Conservation (phyloP, 2,797 vertebrate species). For the Austrolebias charrua region DNA sequence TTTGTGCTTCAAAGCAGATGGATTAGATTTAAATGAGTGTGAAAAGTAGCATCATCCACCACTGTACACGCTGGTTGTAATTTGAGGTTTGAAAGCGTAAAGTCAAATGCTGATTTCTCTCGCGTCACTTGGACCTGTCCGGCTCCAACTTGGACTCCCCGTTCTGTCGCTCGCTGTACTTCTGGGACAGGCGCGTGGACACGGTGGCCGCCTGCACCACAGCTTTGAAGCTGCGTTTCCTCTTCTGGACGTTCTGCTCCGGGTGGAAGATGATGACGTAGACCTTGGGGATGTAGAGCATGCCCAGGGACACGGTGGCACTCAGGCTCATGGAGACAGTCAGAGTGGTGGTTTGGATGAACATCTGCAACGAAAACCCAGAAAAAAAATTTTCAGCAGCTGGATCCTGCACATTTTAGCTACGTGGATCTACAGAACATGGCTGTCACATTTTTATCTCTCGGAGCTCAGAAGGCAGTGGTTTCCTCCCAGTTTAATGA, state of each 20-base stretch:
- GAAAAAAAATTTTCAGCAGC: conserved; percentile 10
- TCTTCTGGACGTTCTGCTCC: conserved; percentile 90
- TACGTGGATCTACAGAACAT: background rate
- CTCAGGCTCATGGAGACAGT: conserved; percentile 90
- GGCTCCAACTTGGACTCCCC: conserved; percentile 77
- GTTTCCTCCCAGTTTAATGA: conserved; percentile 55
- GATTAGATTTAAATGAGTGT: conserved; percentile 12
- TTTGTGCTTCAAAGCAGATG: conserved; percentile 29
- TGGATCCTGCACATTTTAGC: background rate
- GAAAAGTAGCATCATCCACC: conserved; percentile 29
- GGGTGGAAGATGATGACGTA: conserved; percentile 89
- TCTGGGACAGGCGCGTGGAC: conserved; percentile 80
- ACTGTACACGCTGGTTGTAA: conserved; percentile 27
- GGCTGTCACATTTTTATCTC: conserved; percentile 35
- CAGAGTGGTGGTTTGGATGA: conserved; percentile 90
- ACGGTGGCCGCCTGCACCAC: conserved; percentile 78
- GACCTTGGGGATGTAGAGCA: conserved; percentile 91
- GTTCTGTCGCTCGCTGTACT: conserved; percentile 78
- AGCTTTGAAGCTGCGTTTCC: conserved; percentile 87
- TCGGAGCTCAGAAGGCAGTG: conserved; percentile 41
- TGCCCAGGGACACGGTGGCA: conserved; percentile 88
- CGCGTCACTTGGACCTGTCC: conserved; percentile 72
- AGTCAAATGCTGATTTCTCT: conserved; percentile 4
- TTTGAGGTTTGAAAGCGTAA: conserved; percentile 11
- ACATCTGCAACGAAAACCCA: conserved; percentile 77